Evolutionary conservation across 2,888 invertebrate species (phyloP), one percentile per base, ranked within the genome.

Genomic region (Agrochola lychnidis): DNA sequence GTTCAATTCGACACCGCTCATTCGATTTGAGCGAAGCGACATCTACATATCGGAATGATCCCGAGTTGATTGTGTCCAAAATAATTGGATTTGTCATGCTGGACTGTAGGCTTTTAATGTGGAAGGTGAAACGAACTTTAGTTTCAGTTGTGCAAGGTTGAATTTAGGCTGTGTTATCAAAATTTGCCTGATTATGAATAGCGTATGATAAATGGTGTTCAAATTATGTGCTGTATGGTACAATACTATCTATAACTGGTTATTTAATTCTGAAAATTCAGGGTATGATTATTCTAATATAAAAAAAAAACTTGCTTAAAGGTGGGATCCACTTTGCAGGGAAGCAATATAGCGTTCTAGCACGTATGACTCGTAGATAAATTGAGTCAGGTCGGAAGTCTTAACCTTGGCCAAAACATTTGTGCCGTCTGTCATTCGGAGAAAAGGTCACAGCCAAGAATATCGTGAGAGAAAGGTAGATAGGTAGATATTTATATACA

Each of bases 41-140:
- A 86, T 88, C 84, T 87, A 81, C 83, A 84, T 87, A 88, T 87
- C 79, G 86, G 76, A 79, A 90, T 93, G 91, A 93, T 92, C 90
- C 83, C 88, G 86, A 90, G 91, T 94, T 94, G 93, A 94, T 94
- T 93, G 94, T 93, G 92, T 91, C 91, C 93, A 92, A 90, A 90
- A 94, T 95, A 95, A 95, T 94, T 95, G 94, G 94, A 95, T 94
- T 92, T 88, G 90, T 89, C 90, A 84, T 84, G 73, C 68, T 69
- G 71, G 61, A 76, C 70, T 78, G 68, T 76, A 63, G 64, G 72
- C 59, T 48, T 72, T 25, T 53, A 68, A 42, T 66, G 9, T 59
- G 5, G 2, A 62, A 68, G 40, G 36, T 66, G 73, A 73, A 78
- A 62, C 64, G 22, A 36, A 51, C 77, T 80, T 59, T 78, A 67